Conservation (phyloP, 1,140 invertebrate genomes). For the Archegozetes longisetosus region DNA sequence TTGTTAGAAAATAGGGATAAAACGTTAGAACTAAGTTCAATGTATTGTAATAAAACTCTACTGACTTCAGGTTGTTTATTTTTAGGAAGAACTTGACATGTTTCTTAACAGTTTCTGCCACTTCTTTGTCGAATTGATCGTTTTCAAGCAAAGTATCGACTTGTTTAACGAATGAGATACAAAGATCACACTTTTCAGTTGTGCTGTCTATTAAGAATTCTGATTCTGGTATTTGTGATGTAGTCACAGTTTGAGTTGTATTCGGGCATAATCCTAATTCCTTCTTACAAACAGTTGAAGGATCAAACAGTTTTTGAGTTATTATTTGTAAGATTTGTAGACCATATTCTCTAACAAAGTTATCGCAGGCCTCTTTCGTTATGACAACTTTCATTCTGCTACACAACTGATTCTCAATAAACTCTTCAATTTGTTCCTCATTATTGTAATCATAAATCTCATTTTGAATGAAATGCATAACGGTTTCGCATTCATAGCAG, state of each 20-base stretch:
- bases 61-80: conserved; percentile 46
- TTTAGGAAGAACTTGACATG: conserved; percentile 45
- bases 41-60: conserved; percentile 20
- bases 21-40: conserved; percentile 2
- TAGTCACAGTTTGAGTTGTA: neutral
- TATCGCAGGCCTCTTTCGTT: neutral
- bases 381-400: neutral
- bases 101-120: conserved; percentile 44
- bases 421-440: conserved; percentile 18
- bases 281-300: conserved; percentile 12
- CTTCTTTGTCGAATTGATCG: conserved; percentile 41
- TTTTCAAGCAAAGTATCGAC: conserved; percentile 39
- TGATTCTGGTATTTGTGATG: neutral
- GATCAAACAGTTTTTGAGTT: conserved; percentile 14
- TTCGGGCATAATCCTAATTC: conserved; percentile 7
- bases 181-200: conserved; percentile 43
- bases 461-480: conserved; percentile 16
- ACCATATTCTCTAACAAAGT: conserved; percentile 7
- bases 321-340: conserved; percentile 14
- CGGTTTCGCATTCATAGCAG: conserved; percentile 16
- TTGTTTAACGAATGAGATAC: conserved; percentile 46
- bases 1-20: neutral
- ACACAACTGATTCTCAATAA: conserved; percentile 16
- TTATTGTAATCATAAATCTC: conserved; percentile 17
- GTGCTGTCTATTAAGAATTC: conserved; percentile 2